Percentiles rank a stretch among this genome's conserved stretches.
These are phyloP conservation scores for Phenganax marumi DNA, from an alignment of 92 coral and sea anemone species.

Conservation along the genomic window DNA sequence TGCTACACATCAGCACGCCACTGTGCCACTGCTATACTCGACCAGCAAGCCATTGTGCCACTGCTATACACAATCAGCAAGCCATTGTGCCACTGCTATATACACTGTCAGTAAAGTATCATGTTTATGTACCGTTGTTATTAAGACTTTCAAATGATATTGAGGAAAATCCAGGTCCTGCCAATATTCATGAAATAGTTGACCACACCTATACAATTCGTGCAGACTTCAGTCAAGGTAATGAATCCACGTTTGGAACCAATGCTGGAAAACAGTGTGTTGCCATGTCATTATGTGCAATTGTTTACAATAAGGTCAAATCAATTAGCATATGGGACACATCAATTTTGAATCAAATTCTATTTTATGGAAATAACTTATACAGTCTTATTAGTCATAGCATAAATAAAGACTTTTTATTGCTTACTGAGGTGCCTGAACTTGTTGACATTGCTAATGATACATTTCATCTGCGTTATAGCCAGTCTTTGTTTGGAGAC, in stretches of 20 bases:
- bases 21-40: too few relatives aligned
- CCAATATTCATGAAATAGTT: constrained; percentile 19
- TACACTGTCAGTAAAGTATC: too few relatives aligned
- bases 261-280: too few relatives aligned
- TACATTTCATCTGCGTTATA: constrained; percentile 1
- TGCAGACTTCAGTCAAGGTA: constrained; percentile 19
- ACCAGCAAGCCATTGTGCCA: too few relatives aligned
- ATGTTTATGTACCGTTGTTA: too few relatives aligned
- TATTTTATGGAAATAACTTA: constrained; percentile 2
- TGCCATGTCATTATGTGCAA: constrained; percentile 6
- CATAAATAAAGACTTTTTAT: constrained; percentile 36
- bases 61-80: too few relatives aligned
- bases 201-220: not conserved
- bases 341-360: constrained; percentile 16
- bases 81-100: too few relatives aligned
- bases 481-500: constrained; percentile 13
- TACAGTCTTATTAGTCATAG: not conserved
- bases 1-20: too few relatives aligned
- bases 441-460: not conserved
- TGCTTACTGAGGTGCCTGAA: constrained; percentile 37
- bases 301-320: constrained; percentile 8
- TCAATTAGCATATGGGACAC: constrained; percentile 9
- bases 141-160: too few relatives aligned
- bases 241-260: constrained; percentile 16
- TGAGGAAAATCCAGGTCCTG: too few relatives aligned